Evolutionary conservation across 2,113 vertebrate genomes (phyloP).

Genomic region (Cephalopterus ornatus): DNA sequence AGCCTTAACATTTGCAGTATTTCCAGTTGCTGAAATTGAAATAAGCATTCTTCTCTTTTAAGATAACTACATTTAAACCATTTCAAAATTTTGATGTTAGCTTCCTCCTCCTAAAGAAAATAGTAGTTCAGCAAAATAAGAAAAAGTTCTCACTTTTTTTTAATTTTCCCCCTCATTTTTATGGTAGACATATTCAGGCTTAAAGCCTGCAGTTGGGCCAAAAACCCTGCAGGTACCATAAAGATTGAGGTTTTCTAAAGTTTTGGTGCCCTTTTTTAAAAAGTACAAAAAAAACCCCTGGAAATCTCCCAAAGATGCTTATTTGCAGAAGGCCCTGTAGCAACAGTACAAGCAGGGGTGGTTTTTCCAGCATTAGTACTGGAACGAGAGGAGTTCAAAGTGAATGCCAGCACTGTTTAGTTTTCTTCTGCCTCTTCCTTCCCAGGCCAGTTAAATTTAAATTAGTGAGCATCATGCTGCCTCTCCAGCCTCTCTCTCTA

Average conservation of each 20-base stretch:
- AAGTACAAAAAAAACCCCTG: background rate
- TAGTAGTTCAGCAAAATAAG: background rate
- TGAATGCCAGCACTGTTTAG: background rate
- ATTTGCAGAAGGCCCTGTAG: background rate
- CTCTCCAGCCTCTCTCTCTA: background rate
- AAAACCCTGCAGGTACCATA: background rate
- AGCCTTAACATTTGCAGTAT: background rate
- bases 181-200: background rate
- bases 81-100: background rate
- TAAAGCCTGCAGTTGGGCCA: background rate
- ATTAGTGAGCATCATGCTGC: background rate
- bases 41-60: background rate
- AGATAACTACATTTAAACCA: background rate
- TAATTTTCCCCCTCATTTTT: background rate
- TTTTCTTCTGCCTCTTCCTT: background rate
- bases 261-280: background rate
- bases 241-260: background rate
- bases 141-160: background rate
- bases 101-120: background rate
- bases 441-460: background rate
- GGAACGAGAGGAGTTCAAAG: background rate
- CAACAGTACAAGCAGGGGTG: background rate
- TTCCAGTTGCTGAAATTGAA: background rate
- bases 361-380: background rate
- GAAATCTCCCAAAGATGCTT: background rate